phyloP scores from a whole-genome alignment of 2,888 invertebrate genomes.

The Furcula furcula region DNA sequence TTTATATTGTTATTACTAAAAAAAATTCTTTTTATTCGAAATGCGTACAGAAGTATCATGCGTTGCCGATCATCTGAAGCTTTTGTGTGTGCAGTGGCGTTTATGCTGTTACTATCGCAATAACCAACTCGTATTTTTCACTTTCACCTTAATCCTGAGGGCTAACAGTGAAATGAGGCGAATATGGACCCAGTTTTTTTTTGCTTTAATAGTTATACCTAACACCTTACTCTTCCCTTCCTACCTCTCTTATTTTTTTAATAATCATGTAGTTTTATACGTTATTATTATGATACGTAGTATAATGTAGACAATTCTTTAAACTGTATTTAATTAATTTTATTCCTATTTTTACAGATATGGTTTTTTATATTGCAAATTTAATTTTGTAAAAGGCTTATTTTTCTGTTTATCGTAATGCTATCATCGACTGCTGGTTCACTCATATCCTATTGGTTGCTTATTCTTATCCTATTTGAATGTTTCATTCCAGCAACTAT shows the following conservation, averaged over 20 bases:
- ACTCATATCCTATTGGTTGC: slow-evolving; percentile 54
- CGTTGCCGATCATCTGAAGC: background rate
- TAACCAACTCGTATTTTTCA: slow-evolving; percentile 12
- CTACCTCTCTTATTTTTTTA: background rate
- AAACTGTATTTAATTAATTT: background rate
- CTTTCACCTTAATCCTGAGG: slow-evolving; percentile 8
- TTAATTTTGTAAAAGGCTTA: slow-evolving; percentile 16
- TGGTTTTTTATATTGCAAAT: slow-evolving; percentile 12
- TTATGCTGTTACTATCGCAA: slow-evolving; percentile 16
- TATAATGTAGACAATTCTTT: background rate
- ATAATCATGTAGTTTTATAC: background rate
- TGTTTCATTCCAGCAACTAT: slow-evolving; percentile 79
- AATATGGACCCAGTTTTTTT: background rate
- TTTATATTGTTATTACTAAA: no score
- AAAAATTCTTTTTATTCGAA: no score
- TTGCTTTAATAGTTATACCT: background rate
- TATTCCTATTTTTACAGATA: slow-evolving; percentile 24
- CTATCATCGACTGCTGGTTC: slow-evolving; percentile 45
- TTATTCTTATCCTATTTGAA: slow-evolving; percentile 67
- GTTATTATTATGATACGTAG: background rate
- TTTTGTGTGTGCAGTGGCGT: slow-evolving; percentile 25
- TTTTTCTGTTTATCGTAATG: slow-evolving; percentile 22
- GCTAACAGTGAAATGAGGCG: slow-evolving; percentile 1
- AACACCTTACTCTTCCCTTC: background rate
- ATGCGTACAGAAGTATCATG: background rate